Evolutionary conservation across 2,888 invertebrate species (phyloP), one percentile per base, ranked within the genome.

Genomic region (Eupithecia insigniata): DNA sequence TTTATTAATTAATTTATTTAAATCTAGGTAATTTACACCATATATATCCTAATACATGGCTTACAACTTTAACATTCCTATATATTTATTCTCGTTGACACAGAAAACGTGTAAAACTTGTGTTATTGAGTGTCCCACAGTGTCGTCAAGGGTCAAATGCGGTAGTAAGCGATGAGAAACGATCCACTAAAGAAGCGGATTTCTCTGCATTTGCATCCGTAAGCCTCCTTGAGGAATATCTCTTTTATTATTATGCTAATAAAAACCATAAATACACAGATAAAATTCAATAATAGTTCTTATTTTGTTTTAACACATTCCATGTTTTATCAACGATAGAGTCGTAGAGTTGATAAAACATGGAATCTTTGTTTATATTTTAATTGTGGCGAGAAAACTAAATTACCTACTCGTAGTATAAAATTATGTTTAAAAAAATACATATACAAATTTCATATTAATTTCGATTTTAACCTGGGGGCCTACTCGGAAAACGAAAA

Each of bases 131-230:
- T 71, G 84, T 88, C 81, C 83, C 65, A 75, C 78, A 78, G 76
- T 81, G 84, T 84, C 73, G 70, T 81, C 78, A 82, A 84, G 83
- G 87, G 90, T 89, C 91, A 89, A 89, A 89, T 86, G 84, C 83
- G 80, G 81, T 81, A 82, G 85, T 89, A 90, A 92, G 88, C 90
- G 85, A 81, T 90, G 90, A 92, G 85, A 89, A 88, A 92, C 82
- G 90, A 88, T 84, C 83, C 85, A 83, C 85, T 90, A 89, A 91
- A 92, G 87, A 88, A 90, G 88, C 87, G 85, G 90, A 90, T 91
- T 88, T 87, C 87, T 86, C 84, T 83, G 82, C 85, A 86, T 88
- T 88, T 87, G 85, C 87, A 89, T 91, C 85, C 86, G 84, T 87
- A 86, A 83, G 82, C 79, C 80, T 77, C 78, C 77, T 72, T 75